phyloP scores from a whole-genome alignment of 2,113 vertebrate species.

The Potamarius usumacintae region DNA sequence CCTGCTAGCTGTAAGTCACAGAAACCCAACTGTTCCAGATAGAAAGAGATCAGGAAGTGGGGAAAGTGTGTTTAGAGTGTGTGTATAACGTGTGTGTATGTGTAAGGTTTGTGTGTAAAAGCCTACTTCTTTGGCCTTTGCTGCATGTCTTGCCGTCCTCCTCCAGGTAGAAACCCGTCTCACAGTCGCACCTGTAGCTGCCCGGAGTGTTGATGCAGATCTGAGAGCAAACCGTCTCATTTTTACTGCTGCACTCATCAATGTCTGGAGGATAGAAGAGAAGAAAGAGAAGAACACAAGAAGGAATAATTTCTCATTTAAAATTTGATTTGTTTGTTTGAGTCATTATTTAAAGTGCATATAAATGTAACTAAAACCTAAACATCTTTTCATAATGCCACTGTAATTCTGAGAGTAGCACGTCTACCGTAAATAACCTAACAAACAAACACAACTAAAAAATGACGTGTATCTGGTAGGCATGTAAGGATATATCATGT shows the following conservation, averaged over 20 bases:
- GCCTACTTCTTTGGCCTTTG: conserved; percentile 83
- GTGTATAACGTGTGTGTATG: not conserved
- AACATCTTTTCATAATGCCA: not conserved
- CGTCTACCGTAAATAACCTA: not conserved
- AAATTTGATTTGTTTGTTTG: too few species aligned
- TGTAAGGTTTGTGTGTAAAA: not conserved
- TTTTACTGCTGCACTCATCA: conserved; percentile 84
- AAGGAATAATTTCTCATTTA: not conserved
- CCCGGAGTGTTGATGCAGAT: conserved; percentile 87
- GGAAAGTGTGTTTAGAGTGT: not conserved
- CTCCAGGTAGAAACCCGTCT: conserved; percentile 81
- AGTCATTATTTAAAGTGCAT: too few species aligned
- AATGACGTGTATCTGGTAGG: not conserved
- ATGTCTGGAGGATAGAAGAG: conserved; percentile 75
- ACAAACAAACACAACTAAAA: not conserved
- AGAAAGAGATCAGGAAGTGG: not conserved
- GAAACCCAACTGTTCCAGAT: not conserved
- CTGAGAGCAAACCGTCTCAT: conserved; percentile 83
- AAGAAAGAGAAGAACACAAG: conserved; percentile 7
- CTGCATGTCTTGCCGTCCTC: conserved; percentile 86
- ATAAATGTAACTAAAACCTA: not conserved
- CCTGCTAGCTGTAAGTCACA: not conserved
- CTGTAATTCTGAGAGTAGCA: not conserved
- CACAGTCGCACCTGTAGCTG: conserved; percentile 91
- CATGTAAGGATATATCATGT: too few species aligned